phyloP scores from a whole-genome alignment of 2,888 invertebrate genomes.

The Ophion ventricosus region DNA sequence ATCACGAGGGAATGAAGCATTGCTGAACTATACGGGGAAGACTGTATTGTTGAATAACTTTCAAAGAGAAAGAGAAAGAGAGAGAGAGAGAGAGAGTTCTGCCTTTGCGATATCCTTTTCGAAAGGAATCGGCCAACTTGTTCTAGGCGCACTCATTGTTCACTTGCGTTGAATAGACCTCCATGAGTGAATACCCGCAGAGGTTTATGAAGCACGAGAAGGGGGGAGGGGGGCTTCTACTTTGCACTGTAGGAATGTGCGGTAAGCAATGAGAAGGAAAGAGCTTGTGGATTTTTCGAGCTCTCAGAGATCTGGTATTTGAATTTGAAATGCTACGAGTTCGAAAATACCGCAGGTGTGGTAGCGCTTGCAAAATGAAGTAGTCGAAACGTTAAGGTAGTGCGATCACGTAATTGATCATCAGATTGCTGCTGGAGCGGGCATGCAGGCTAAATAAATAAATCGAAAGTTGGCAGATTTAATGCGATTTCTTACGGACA shows the following conservation, averaged over 20 bases:
- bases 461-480: not conserved
- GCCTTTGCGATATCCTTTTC: slow-evolving; percentile 22
- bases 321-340: slow-evolving; percentile 4
- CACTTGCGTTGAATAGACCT: slow-evolving; percentile 25
- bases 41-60: slow-evolving; percentile 30
- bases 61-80: not conserved
- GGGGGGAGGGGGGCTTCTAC: slow-evolving; percentile 2
- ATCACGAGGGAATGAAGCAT: slow-evolving; percentile 8
- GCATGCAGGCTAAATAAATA: not conserved
- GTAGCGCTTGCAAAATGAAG: not conserved
- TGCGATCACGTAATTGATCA: not conserved
- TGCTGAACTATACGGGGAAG: slow-evolving; percentile 11
- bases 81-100: slow-evolving; percentile 1
- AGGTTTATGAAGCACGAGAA: not conserved
- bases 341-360: not conserved
- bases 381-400: too few relatives aligned
- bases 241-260: slow-evolving; percentile 24
- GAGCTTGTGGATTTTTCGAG: slow-evolving; percentile 9
- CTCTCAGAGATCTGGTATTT: slow-evolving; percentile 3
- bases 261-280: not conserved
- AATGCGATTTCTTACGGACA: not conserved
- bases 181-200: not conserved
- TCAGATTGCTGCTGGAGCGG: not conserved
- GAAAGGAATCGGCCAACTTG: slow-evolving; percentile 15
- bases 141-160: slow-evolving; percentile 14